Base-by-base conservation (phyloP, 2,888 invertebrate species). In the Rhagonycha fulva region DNA sequence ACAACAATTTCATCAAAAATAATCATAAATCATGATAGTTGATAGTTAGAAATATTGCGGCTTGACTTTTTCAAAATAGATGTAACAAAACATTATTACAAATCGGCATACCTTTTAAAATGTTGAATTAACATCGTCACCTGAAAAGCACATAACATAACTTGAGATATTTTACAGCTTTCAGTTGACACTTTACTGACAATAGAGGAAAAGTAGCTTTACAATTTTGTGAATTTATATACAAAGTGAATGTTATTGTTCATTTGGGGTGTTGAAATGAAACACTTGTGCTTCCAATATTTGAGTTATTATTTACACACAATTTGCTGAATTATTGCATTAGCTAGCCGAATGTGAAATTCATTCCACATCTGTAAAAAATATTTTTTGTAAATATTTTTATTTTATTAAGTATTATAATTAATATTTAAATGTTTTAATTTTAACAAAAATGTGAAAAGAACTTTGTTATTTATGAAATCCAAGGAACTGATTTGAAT, bases 161-260 rank as follows among this genome's bases (percentile, higher is more conserved):
- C 72, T 74, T 70, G 72, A 62, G 71, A 76, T 74, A 72, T 75
- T 77, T 77, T 75, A 71, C 71, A 69, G 28, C 47, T 75, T 75
- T 70, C 26, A 77, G 75, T 72, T 77, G 77, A 77, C 77, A 77
- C 75, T 73, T 77, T 75, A 47, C 63, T 47, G 28, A 77, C 77
- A 77, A 77, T 75, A 62, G 74, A 28, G 24, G 62, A 74, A 28
- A 75, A 77, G 77, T 77, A 75, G 75, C 75, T 77, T 77, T 75
- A 75, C 68, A 75, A 73, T 75, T 70, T 74, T 74, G 63, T 71
- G 71, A 71, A 71, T 76, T 26, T 71, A 68, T 63, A 76, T 73
- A 76, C 76, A 76, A 76, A 70, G 30, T 69, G 71, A 71, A 68
- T 47, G 68, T 74, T 67, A 69, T 74, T 74, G 72, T 77, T 72